Base-by-base conservation (phyloP, 2,113 vertebrate genomes). In the Melanostigma gelatinosum region DNA sequence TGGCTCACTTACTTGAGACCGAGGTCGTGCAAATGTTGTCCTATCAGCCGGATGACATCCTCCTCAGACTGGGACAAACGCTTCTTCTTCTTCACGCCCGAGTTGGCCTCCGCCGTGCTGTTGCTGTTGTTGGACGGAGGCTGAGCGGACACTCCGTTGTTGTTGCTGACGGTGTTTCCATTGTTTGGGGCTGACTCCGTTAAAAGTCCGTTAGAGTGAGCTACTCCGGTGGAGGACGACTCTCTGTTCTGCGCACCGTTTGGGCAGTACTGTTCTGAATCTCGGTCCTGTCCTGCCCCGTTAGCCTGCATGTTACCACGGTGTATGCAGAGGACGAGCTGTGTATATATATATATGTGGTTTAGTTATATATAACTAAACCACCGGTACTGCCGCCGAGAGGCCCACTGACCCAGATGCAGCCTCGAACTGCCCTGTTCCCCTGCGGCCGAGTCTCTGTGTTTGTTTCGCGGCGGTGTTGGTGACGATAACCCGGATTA, bases 1-100 rank as follows among this genome's bases (percentile, higher is more conserved):
- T 2, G 46, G 77, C 29, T 46, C 65, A 97, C 98, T 97, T 96
- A 99, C 98, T 98, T 97, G 88, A 99, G 97, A 83, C 98, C 98
- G 60, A 98, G 85, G 69, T 97, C 97, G 89, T 98, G 97, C 60
- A 99, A 93, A 95, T 99, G 98, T 83, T 99, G 98, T 85, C 97
- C 98, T 79, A 99, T 98, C 46, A 99, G 95, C 83, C 98, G 83
- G 91, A 99, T 98, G 85, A 98, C 97, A 80, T 98, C 98, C 94
- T 99, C 98, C 72, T 99, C 97, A 0, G 94, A 96, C 94, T 96
- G 97, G 62, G 97, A 97, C 79, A 98, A 95, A 6, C 96, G 93
- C 86, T 97, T 98, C 94, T 98, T 98, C 94, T 97, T 98, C 91
- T 96, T 97, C 50, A 94, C 89, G 87, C 92, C 90, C 54, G 94